These are phyloP conservation scores for Nasonia vitripennis DNA, from an alignment of 1,140 invertebrate species.

Conservation along the genomic window DNA sequence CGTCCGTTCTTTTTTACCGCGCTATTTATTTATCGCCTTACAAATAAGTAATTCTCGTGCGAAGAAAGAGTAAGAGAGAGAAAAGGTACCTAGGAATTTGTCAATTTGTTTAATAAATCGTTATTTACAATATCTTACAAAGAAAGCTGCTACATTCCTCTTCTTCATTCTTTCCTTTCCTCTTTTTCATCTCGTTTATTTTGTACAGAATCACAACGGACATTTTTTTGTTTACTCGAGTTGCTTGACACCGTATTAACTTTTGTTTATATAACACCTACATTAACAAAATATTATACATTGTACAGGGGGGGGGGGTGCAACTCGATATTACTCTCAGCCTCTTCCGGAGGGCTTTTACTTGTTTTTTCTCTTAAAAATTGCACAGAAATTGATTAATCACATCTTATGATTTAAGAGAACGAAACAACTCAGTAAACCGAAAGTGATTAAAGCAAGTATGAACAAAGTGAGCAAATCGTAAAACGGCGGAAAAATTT, in stretches of 20 bases:
- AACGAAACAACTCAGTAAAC: not conserved
- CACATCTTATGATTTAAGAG: slow-evolving; percentile 20
- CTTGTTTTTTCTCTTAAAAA: slow-evolving; percentile 31
- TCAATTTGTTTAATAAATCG: slow-evolving; percentile 74
- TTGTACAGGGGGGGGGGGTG: slow-evolving; percentile 63
- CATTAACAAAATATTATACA: slow-evolving; percentile 71
- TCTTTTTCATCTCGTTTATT: slow-evolving; percentile 56
- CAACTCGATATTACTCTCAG: slow-evolving; percentile 59
- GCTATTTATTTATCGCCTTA: slow-evolving; percentile 58
- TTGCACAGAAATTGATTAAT: slow-evolving; percentile 35
- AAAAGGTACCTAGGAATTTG: slow-evolving; percentile 69
- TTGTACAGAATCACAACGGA: slow-evolving; percentile 68
- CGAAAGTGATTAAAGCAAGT: slow-evolving; percentile 10
- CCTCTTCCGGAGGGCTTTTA: slow-evolving; percentile 50
- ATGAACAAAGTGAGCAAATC: slow-evolving; percentile 9
- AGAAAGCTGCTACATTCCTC: slow-evolving; percentile 70
- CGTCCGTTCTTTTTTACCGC: slow-evolving; percentile 55
- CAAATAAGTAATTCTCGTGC: slow-evolving; percentile 62
- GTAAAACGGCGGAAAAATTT: slow-evolving; percentile 22
- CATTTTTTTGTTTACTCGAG: slow-evolving; percentile 55
- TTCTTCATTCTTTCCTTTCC: slow-evolving; percentile 64
- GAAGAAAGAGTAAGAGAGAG: slow-evolving; percentile 64
- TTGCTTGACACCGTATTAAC: slow-evolving; percentile 60
- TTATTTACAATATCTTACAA: slow-evolving; percentile 76
- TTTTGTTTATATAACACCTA: slow-evolving; percentile 67